Conservation (phyloP, 2,797 vertebrate species). For the Pseudomugil tenellus region DNA sequence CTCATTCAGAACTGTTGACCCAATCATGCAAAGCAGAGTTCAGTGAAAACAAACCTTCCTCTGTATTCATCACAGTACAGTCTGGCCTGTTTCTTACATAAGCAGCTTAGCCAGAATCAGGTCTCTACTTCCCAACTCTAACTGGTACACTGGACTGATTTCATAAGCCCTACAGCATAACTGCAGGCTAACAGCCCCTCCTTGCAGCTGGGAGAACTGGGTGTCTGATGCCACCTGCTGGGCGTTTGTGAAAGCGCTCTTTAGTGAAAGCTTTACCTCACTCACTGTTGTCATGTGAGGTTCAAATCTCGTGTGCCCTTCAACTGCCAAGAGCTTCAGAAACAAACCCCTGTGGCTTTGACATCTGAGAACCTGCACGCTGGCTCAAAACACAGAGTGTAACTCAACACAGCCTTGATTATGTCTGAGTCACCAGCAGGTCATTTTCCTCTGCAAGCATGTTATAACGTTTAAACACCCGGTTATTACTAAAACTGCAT, state of each 20-base stretch:
- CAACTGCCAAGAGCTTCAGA: conserved; percentile 47
- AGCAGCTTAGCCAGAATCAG: conserved; percentile 62
- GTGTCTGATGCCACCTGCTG: conserved; percentile 72
- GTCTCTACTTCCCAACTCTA: conserved; percentile 30
- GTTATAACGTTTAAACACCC: background rate
- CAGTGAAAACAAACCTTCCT: conserved; percentile 52
- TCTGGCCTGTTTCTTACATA: conserved; percentile 73
- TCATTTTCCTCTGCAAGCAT: background rate
- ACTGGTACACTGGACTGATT: conserved; percentile 54
- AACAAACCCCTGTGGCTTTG: conserved; percentile 59
- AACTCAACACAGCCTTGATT: conserved; percentile 41
- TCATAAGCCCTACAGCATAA: conserved; percentile 27
- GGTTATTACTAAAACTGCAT: background rate
- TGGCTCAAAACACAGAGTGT: conserved; percentile 36
- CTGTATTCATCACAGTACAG: conserved; percentile 58
- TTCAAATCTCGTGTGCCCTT: conserved; percentile 62
- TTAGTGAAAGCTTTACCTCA: background rate
- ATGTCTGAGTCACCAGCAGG: conserved; percentile 28
- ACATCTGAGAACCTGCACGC: conserved; percentile 60
- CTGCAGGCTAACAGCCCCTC: conserved; percentile 1
- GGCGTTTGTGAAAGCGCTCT: conserved; percentile 12
- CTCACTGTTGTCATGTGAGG: conserved; percentile 43
- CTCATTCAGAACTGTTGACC: conserved; percentile 26
- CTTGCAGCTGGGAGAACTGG: background rate
- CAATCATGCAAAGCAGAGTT: conserved; percentile 31